A percentile compares a stretch with the other conserved stretches of the same genome.
phyloP scores from a whole-genome alignment of 2,113 vertebrate genomes.

The Peromyscus polionotus region DNA sequence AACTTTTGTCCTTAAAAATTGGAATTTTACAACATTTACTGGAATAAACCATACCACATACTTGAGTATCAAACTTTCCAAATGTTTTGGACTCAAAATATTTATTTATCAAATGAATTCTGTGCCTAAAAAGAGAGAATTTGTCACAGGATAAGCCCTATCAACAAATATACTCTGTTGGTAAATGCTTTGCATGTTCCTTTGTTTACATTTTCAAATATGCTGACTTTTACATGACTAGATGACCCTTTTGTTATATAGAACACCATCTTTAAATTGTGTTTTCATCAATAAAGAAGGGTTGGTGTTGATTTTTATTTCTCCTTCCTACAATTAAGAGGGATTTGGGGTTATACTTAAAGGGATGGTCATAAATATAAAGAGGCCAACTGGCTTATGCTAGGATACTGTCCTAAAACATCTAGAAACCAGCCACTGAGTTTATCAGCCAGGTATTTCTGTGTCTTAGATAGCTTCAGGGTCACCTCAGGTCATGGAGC shows the following conservation, averaged over 20 bases:
- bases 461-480: constrained; percentile 45
- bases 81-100: neutral
- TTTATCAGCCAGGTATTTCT: constrained; percentile 55
- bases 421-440: constrained; percentile 37
- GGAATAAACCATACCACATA: neutral
- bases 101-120: neutral
- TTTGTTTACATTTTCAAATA: constrained; percentile 20
- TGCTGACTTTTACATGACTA: constrained; percentile 4
- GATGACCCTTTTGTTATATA: neutral
- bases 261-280: constrained; percentile 1
- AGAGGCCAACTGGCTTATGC: neutral
- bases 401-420: neutral
- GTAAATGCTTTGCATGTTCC: constrained; percentile 16
- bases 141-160: constrained; percentile 4
- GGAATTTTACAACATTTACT: neutral
- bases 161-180: neutral
- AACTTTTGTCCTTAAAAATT: neutral
- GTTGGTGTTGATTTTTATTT: neutral
- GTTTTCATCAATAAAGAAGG: constrained; percentile 42
- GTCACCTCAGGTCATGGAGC: constrained; percentile 56
- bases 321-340: neutral
- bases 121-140: neutral
- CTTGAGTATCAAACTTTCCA: neutral
- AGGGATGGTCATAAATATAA: constrained; percentile 34
- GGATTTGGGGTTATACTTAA: neutral